Conservation (phyloP, 1,140 invertebrate genomes). For the Sarcophaga bullata region DNA sequence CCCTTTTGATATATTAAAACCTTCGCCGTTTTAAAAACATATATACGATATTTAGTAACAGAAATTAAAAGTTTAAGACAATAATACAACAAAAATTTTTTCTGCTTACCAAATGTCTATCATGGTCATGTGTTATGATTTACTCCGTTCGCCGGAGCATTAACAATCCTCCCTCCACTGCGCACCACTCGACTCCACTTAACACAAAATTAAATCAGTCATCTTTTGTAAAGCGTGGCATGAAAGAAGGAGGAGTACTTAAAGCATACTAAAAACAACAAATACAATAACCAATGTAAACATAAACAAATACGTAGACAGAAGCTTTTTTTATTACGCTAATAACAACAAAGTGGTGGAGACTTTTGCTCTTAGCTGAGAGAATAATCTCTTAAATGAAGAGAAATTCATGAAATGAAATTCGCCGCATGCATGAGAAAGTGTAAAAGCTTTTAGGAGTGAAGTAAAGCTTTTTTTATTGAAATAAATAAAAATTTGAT, state of each 20-base stretch:
- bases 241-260: not conserved
- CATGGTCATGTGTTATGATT: not conserved
- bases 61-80: slow-evolving; percentile 15
- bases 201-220: too few relatives aligned
- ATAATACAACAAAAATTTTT: not conserved
- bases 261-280: not conserved
- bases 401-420: not conserved
- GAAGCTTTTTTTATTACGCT: too few relatives aligned
- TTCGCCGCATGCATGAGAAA: not conserved
- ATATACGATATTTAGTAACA: not conserved
- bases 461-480: not conserved
- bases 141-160: not conserved
- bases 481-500: not conserved
- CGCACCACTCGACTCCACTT: not conserved
- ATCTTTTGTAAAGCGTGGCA: too few relatives aligned
- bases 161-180: not conserved
- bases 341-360: not conserved
- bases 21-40: not conserved
- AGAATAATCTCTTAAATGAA: not conserved
- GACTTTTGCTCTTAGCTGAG: not conserved
- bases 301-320: not conserved
- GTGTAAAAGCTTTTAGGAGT: not conserved
- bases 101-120: not conserved
- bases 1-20: not conserved
- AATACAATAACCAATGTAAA: not conserved